These are phyloP conservation scores for Agapornis roseicollis DNA, from an alignment of 2,113 vertebrate genomes.

Conservation along the genomic window DNA sequence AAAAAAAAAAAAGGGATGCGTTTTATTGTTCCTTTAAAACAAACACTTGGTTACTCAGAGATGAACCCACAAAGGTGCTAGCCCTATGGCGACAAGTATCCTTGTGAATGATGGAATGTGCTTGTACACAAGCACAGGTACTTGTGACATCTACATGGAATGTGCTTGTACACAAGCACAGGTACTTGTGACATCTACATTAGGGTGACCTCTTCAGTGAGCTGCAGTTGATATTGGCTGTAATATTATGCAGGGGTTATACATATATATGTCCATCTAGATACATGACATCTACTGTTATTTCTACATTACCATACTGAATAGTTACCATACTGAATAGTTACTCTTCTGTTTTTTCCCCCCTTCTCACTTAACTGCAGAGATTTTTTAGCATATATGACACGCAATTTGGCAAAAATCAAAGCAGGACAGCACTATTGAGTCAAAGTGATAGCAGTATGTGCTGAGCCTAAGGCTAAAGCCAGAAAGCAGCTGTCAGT, in stretches of 20 bases:
- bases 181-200: not conserved
- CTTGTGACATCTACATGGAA: not conserved
- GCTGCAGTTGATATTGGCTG: not conserved
- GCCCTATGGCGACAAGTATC: not conserved
- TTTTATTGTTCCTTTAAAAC: not conserved
- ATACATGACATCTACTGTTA: not conserved
- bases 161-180: no score
- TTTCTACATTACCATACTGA: not conserved
- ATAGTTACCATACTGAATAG: not conserved
- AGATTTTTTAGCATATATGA: constrained; percentile 15
- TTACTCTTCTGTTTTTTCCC: not conserved
- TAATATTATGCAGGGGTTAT: not conserved
- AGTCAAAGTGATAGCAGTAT: constrained; percentile 1
- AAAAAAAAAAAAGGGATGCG: fast-evolving
- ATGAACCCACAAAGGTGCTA: not conserved
- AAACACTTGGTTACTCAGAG: not conserved
- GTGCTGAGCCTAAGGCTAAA: constrained; percentile 22
- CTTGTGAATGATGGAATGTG: not conserved
- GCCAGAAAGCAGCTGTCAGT: constrained; percentile 31
- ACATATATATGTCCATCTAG: not conserved
- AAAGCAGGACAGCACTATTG: constrained; percentile 5
- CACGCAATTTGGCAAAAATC: constrained; percentile 31
- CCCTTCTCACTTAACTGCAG: not conserved
- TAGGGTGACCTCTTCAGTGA: not conserved
- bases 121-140: not conserved